phyloP scores from a whole-genome alignment of 37 sponge, comb jelly and placozoan species.

The Agelas oroides region DNA sequence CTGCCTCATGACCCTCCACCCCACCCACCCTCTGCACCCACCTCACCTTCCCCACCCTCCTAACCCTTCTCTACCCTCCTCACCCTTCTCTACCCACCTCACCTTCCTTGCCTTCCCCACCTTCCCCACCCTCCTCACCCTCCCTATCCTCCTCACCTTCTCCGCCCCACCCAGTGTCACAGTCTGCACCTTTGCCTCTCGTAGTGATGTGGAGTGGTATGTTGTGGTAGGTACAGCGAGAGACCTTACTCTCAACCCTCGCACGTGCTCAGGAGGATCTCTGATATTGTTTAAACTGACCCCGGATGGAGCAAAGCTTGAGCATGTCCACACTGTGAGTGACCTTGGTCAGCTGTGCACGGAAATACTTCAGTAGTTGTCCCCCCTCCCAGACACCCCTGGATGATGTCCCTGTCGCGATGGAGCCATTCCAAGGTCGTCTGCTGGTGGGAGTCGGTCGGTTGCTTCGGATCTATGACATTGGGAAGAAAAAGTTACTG shows the following conservation, averaged over 20 bases:
- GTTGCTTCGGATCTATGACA: conserved; percentile 92
- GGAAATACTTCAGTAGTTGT: too few species aligned
- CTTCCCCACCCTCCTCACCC: too few species aligned
- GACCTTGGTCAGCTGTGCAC: too few species aligned
- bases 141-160: too few species aligned
- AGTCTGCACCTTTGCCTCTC: conserved; percentile 85
- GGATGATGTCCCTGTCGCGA: conserved; percentile 92
- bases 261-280: conserved; percentile 79
- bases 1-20: not conserved
- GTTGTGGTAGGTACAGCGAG: conserved; percentile 92
- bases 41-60: too few species aligned
- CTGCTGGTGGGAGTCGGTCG: conserved; percentile 94
- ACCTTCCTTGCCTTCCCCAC: too few species aligned
- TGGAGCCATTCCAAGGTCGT: conserved; percentile 92
- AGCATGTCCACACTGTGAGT: conserved; percentile 91
- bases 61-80: too few species aligned
- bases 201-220: conserved; percentile 80
- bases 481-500: conserved; percentile 97
- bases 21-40: too few species aligned
- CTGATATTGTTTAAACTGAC: conserved; percentile 80
- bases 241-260: conserved; percentile 78
- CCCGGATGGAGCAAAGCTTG: conserved; percentile 83
- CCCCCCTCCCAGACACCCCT: conserved; percentile 71
- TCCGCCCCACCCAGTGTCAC: conserved; percentile 61
- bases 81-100: too few species aligned